Evolutionary conservation across 2,113 vertebrate genomes (phyloP).

Genomic region (Dicentrarchus labrax): DNA sequence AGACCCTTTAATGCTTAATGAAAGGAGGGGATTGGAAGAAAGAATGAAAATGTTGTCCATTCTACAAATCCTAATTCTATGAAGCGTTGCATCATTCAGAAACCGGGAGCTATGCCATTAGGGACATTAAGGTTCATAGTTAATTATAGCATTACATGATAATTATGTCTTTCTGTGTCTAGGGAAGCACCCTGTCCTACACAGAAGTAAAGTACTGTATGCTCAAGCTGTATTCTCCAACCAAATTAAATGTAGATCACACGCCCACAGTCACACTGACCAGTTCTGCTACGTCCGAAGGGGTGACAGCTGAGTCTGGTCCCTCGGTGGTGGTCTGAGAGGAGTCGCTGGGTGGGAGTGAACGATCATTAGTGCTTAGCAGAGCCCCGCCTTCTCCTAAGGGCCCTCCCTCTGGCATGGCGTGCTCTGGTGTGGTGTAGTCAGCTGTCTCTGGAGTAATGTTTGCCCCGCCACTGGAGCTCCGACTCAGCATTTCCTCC

Average conservation of each 20-base stretch:
- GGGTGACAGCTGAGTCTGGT: conserved; percentile 96
- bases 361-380: conserved; percentile 74
- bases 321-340: conserved; percentile 99
- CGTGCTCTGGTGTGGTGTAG: conserved; percentile 75
- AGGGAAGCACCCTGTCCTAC: neutral
- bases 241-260: neutral
- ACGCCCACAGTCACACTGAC: conserved; percentile 86
- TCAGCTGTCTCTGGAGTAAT: conserved; percentile 86
- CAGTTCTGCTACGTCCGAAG: conserved; percentile 96
- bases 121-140: neutral
- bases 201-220: neutral
- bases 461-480: conserved; percentile 91
- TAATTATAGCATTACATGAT: conserved; percentile 20
- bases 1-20: neutral
- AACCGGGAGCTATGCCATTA: neutral
- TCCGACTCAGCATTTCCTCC: conserved; percentile 90
- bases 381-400: conserved; percentile 56
- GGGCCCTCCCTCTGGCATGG: conserved; percentile 69
- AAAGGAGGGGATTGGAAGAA: neutral
- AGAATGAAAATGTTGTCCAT: conserved; percentile 13
- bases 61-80: conserved; percentile 50
- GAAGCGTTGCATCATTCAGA: conserved; percentile 16
- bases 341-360: conserved; percentile 95
- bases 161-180: conserved; percentile 22
- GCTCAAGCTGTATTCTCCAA: neutral